phyloP scores from a whole-genome alignment of 2,797 vertebrate genomes.

The Micropoecilia bifurca region DNA sequence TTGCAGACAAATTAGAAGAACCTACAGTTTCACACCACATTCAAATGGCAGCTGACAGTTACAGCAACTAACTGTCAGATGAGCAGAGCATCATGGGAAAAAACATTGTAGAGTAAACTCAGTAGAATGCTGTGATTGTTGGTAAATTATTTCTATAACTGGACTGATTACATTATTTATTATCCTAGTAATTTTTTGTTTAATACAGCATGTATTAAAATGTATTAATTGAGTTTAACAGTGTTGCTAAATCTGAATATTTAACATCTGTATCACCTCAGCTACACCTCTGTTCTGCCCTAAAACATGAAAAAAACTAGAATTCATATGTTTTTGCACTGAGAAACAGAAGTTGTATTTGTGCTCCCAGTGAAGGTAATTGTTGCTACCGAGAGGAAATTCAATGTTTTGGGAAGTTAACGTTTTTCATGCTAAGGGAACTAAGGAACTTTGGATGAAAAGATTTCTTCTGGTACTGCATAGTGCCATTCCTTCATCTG shows the following conservation, averaged over 20 bases:
- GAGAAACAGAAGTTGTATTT: neutral
- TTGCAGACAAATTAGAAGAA: neutral
- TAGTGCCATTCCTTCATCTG: neutral
- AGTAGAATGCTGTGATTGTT: neutral
- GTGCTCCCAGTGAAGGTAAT: neutral
- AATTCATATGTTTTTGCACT: neutral
- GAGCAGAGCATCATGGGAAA: neutral
- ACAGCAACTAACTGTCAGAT: neutral
- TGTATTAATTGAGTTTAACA: neutral
- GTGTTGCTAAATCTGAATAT: neutral
- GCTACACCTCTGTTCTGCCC: neutral
- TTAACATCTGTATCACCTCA: neutral
- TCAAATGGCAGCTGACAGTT: neutral
- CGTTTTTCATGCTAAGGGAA: neutral
- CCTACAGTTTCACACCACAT: neutral
- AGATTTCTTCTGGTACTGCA: neutral
- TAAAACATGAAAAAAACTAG: too few relatives aligned
- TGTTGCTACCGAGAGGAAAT: neutral
- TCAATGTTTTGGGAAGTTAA: neutral
- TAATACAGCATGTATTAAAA: neutral
- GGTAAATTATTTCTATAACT: neutral
- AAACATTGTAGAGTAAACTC: neutral
- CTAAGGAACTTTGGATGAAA: neutral
- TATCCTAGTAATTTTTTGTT: neutral
- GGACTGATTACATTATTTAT: neutral